Evolutionary conservation across 1,140 invertebrate species (phyloP).

Genomic region (Vanessa atalanta): DNA sequence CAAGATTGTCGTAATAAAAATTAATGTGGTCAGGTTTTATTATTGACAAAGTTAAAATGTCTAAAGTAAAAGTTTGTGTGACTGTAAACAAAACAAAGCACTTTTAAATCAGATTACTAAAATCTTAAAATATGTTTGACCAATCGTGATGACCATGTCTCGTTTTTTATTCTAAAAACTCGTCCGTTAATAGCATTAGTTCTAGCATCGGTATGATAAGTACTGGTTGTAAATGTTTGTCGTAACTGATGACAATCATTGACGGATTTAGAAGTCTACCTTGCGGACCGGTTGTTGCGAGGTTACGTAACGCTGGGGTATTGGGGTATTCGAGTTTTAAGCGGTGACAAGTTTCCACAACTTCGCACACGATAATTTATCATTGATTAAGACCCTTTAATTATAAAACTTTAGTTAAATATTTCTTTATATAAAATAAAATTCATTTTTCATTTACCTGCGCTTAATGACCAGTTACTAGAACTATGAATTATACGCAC

Average conservation of each 20-base stretch:
- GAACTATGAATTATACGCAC: no score
- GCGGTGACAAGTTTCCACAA: not conserved
- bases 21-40: no score
- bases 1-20: no score
- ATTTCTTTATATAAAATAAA: no score
- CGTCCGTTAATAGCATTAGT: not conserved
- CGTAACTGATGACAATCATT: conserved; percentile 12
- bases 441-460: no score
- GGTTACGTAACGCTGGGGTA: not conserved
- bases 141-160: not conserved
- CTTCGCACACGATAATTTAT: not conserved
- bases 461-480: no score
- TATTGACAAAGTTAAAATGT: no score
- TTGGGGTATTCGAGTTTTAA: not conserved
- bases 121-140: not conserved
- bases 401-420: not conserved
- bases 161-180: not conserved
- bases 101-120: not conserved
- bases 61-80: no score
- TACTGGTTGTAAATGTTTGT: conserved; percentile 12
- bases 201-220: not conserved
- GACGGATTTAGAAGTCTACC: conserved; percentile 17
- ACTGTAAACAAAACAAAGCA: not conserved
- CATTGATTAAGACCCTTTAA: not conserved
- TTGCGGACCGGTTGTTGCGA: conserved; percentile 12